Evolutionary conservation across 2,113 vertebrate genomes (phyloP).

Genomic region (Xenus cinereus): DNA sequence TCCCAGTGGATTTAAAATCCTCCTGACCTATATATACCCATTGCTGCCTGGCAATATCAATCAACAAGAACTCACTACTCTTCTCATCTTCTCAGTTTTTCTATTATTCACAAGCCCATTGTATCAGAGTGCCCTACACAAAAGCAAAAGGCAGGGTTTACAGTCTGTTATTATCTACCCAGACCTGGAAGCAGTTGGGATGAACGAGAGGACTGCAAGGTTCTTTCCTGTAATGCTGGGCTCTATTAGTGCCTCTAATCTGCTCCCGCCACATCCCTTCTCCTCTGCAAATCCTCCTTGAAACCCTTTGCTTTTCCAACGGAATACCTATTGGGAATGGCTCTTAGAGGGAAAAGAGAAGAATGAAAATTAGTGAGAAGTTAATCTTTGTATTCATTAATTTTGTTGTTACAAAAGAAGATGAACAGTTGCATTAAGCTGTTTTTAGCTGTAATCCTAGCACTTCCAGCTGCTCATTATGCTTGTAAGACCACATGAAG

Average conservation of each 20-base stretch:
- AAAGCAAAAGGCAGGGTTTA: neutral
- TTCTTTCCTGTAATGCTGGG: neutral
- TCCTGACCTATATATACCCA: neutral
- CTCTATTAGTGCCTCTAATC: neutral
- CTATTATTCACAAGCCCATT: neutral
- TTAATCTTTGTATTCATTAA: neutral
- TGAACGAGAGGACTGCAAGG: neutral
- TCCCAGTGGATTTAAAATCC: neutral
- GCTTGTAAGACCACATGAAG: neutral
- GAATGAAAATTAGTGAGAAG: neutral
- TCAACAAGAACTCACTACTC: neutral
- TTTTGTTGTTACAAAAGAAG: neutral
- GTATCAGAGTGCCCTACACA: neutral
- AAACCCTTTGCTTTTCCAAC: neutral
- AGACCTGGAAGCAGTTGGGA: neutral
- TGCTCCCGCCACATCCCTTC: neutral
- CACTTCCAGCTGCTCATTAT: neutral
- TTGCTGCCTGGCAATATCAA: neutral
- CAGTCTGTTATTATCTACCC: neutral
- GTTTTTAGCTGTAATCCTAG: neutral
- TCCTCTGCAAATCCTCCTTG: neutral
- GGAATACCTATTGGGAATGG: neutral
- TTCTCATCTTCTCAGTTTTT: neutral
- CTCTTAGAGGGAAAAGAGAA: neutral
- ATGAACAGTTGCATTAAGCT: neutral